Evolutionary conservation across 2,113 vertebrate genomes (phyloP).

Genomic region (Solea senegalensis): DNA sequence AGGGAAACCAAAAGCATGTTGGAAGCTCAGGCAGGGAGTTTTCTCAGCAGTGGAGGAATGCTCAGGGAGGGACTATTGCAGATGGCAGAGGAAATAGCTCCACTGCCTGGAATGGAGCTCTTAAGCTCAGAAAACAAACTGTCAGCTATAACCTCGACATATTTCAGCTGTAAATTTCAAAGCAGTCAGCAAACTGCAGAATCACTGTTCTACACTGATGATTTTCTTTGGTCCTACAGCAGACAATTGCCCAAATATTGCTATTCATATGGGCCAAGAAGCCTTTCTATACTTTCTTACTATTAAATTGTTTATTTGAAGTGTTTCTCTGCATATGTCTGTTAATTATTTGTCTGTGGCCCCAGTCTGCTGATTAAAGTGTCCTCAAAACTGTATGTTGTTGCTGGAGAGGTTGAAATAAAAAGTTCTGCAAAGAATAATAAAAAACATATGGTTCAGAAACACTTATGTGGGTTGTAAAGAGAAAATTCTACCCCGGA

Average conservation of each 20-base stretch:
- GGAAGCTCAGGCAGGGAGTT: slow-evolving; percentile 77
- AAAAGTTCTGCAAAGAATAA: slow-evolving; percentile 51
- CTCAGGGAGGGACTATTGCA: slow-evolving; percentile 78
- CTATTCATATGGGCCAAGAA: slow-evolving; percentile 23
- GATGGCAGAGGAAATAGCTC: slow-evolving; percentile 82
- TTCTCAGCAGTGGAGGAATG: slow-evolving; percentile 83
- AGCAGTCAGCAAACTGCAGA: slow-evolving; percentile 34
- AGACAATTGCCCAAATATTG: slow-evolving; percentile 6
- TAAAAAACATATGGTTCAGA: slow-evolving; percentile 62
- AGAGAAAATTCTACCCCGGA: slow-evolving; percentile 55
- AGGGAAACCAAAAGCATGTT: slow-evolving; percentile 77
- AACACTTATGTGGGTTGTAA: slow-evolving; percentile 72
- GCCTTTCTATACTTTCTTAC: slow-evolving; percentile 8
- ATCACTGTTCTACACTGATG: background rate
- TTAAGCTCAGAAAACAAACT: slow-evolving; percentile 76
- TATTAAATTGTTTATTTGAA: slow-evolving; percentile 50
- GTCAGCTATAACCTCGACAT: slow-evolving; percentile 58
- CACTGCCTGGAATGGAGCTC: slow-evolving; percentile 72
- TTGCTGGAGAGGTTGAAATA: slow-evolving; percentile 33
- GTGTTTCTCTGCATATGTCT: slow-evolving; percentile 26
- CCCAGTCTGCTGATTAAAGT: slow-evolving; percentile 35
- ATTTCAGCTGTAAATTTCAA: slow-evolving; percentile 51
- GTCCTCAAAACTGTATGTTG: slow-evolving; percentile 45
- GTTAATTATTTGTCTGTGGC: slow-evolving; percentile 35
- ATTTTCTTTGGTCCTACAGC: background rate